A percentile compares a stretch with the other conserved stretches of the same genome.
Evolutionary conservation across 2,113 vertebrate species (phyloP).

Genomic region (Callorhinus ursinus): DNA sequence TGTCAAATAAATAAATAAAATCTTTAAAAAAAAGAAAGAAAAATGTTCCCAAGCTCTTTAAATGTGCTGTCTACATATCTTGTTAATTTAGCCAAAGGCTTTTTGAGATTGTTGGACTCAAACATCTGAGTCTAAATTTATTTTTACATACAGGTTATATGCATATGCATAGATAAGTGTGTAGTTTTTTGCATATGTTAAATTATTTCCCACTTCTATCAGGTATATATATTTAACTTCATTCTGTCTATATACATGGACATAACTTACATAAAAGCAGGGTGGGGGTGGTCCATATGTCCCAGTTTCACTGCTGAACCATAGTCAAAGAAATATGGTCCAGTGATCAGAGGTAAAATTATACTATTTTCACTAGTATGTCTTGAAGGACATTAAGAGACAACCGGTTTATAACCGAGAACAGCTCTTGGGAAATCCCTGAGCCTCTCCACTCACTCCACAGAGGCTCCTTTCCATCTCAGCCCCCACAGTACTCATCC

Average conservation of each 20-base stretch:
- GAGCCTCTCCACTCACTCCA: not conserved
- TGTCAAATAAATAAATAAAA: too few species aligned
- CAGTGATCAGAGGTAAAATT: conserved; percentile 15
- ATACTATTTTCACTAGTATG: not conserved
- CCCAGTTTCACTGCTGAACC: not conserved
- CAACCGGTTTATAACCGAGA: not conserved
- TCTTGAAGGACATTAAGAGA: not conserved
- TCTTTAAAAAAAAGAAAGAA: not conserved
- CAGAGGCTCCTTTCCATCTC: not conserved
- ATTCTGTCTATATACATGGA: not conserved
- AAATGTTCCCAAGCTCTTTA: not conserved
- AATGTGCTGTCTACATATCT: not conserved
- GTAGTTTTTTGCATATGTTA: conserved; percentile 48
- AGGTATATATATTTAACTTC: not conserved
- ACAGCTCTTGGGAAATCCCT: not conserved
- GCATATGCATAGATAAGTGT: not conserved
- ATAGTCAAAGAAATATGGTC: not conserved
- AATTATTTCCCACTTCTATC: conserved; percentile 10
- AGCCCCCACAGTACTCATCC: not conserved
- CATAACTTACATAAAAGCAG: conserved; percentile 12
- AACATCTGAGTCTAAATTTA: conserved; percentile 29
- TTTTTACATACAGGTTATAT: conserved; percentile 34
- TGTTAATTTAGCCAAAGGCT: not conserved
- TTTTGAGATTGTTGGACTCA: conserved; percentile 50
- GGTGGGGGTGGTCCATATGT: not conserved